Percentiles rank a stretch among this genome's conserved stretches.
Conservation (phyloP, 2,113 vertebrate genomes). For the Columbina picui region DNA sequence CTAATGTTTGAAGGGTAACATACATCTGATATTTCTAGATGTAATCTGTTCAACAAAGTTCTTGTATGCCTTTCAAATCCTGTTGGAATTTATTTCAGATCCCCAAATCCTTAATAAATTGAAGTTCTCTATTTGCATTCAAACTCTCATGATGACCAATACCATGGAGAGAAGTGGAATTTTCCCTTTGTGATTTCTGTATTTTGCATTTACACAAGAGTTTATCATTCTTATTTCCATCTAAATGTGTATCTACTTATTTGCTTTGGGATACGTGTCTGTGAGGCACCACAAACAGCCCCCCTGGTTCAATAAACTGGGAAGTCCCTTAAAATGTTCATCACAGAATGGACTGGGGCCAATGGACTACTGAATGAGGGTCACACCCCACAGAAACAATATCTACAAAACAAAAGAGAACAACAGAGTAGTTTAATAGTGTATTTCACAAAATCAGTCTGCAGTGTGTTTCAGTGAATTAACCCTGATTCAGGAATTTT, state of each 20-base stretch:
- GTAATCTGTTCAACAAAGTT: slow-evolving; percentile 6
- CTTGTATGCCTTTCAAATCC: slow-evolving; percentile 50
- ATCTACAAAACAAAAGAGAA: neutral
- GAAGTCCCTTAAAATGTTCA: neutral
- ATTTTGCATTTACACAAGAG: slow-evolving; percentile 20
- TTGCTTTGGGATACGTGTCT: neutral
- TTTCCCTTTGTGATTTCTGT: slow-evolving; percentile 47
- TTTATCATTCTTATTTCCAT: neutral
- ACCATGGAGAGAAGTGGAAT: slow-evolving; percentile 32
- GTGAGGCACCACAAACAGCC: neutral
- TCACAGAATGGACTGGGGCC: neutral
- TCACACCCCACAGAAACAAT: neutral
- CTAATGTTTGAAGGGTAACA: slow-evolving; percentile 8
- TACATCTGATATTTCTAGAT: neutral
- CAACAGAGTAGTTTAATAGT: neutral
- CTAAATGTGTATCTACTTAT: neutral
- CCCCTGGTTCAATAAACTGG: neutral
- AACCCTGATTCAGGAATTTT: neutral
- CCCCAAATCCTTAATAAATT: slow-evolving; percentile 64
- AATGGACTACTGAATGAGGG: neutral
- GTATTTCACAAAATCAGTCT: neutral
- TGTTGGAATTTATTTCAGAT: slow-evolving; percentile 51
- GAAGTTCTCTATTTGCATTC: slow-evolving; percentile 57
- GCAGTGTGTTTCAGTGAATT: neutral
- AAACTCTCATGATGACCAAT: slow-evolving; percentile 36